Evolutionary conservation across 1,140 invertebrate species (phyloP).

Genomic region (Spodoptera frugiperda): DNA sequence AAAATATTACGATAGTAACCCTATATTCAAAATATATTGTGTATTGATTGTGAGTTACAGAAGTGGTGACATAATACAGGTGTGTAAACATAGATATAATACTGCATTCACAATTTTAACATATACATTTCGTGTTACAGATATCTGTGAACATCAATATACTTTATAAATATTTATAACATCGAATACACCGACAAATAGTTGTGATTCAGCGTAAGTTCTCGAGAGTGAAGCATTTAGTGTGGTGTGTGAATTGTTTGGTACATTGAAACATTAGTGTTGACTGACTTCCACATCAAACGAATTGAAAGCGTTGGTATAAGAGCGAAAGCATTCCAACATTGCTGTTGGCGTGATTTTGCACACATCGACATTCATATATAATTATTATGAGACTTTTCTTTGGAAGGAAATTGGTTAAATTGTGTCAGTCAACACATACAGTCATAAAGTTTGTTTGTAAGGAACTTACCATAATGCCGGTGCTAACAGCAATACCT

Average conservation of each 20-base stretch:
- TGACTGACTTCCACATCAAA: constrained; percentile 73
- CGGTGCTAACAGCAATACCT: constrained; percentile 98
- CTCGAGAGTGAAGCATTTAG: constrained; percentile 65
- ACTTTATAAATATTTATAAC: constrained; percentile 62
- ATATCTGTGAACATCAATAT: constrained; percentile 59
- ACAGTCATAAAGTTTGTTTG: constrained; percentile 67
- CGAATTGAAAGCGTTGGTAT: constrained; percentile 43
- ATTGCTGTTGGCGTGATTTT: constrained; percentile 51
- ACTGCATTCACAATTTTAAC: constrained; percentile 59
- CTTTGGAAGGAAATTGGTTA: constrained; percentile 2
- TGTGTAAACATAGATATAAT: constrained; percentile 58
- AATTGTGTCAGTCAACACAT: constrained; percentile 79
- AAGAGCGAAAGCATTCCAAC: constrained; percentile 52
- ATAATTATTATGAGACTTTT: background rate
- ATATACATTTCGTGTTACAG: constrained; percentile 47
- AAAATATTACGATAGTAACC: constrained; percentile 50
- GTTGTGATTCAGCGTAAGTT: constrained; percentile 57
- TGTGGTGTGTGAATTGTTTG: constrained; percentile 72
- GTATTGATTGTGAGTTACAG: constrained; percentile 65
- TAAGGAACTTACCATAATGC: constrained; percentile 97
- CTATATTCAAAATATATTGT: constrained; percentile 59
- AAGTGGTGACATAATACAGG: constrained; percentile 60
- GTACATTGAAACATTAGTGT: constrained; percentile 72
- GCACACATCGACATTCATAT: constrained; percentile 26
- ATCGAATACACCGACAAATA: constrained; percentile 68